Evolutionary conservation across 2,113 vertebrate genomes (phyloP).

Genomic region (Cavia porcellus): DNA sequence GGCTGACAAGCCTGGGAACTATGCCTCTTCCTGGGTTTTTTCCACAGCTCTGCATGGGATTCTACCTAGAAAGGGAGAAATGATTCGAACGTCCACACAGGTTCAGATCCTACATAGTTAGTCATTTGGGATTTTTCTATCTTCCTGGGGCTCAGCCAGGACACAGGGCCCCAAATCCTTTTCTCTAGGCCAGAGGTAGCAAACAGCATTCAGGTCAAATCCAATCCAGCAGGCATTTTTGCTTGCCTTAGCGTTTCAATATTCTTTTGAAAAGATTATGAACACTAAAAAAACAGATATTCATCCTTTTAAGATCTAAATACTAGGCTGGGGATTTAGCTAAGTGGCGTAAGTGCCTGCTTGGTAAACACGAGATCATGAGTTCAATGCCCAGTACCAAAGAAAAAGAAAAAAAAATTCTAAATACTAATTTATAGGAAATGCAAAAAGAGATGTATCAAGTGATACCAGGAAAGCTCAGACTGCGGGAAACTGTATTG

Average conservation of each 20-base stretch:
- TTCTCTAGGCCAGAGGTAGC: background rate
- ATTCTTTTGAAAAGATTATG: conserved; percentile 52
- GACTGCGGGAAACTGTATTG: background rate
- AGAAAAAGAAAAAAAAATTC: background rate
- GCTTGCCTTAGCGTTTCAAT: conserved; percentile 52
- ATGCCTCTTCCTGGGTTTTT: background rate
- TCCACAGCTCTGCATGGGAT: background rate
- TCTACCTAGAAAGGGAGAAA: background rate
- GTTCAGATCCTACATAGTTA: background rate
- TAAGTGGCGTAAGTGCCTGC: too few relatives aligned
- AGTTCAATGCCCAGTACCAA: too few relatives aligned
- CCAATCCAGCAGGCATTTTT: conserved; percentile 26
- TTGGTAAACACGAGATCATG: too few relatives aligned
- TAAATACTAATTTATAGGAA: conserved; percentile 14
- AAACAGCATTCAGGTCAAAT: background rate
- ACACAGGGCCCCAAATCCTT: background rate
- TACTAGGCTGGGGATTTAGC: background rate
- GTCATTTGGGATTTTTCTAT: background rate
- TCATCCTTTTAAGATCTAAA: conserved; percentile 10
- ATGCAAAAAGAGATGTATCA: background rate
- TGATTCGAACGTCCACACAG: background rate
- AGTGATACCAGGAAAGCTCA: conserved; percentile 14
- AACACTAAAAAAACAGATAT: background rate
- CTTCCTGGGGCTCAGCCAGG: background rate
- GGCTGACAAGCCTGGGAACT: background rate